Percentiles rank a stretch among this genome's conserved stretches.
These are phyloP conservation scores for Lithobius niger DNA, from an alignment of 1,140 invertebrate species.

Conservation along the genomic window DNA sequence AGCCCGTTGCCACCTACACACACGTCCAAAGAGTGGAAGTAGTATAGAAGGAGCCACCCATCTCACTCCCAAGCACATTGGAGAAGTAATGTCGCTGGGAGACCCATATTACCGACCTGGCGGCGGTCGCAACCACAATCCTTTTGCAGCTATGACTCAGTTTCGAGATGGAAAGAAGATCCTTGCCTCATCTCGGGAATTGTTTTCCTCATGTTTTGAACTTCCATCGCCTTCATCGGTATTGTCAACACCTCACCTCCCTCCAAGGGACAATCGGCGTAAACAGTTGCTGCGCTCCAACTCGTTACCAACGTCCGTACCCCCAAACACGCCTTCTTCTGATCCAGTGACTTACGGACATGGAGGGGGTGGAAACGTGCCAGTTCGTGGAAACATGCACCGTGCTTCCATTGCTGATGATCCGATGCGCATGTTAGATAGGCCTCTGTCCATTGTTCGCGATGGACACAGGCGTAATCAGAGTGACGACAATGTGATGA, in stretches of 20 bases:
- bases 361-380: constrained; percentile 1
- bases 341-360: no score
- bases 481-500: no score
- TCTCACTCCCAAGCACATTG: constrained; percentile 43
- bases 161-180: constrained; percentile 31
- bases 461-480: no score
- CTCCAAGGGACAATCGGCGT: no score
- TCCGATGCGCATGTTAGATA: no score
- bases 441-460: no score
- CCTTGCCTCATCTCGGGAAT: constrained; percentile 28
- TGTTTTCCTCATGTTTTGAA: constrained; percentile 62
- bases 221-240: constrained; percentile 40
- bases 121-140: constrained; percentile 38
- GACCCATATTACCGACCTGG: constrained; percentile 53
- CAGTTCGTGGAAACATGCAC: constrained; percentile 28
- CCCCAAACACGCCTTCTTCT: constrained; percentile 16
- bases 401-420: no score
- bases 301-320: constrained; percentile 10
- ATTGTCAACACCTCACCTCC: constrained; percentile 4
- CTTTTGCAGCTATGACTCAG: constrained; percentile 50
- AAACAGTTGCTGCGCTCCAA: constrained; percentile 10
- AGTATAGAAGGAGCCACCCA: not conserved
- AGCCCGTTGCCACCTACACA: constrained; percentile 50
- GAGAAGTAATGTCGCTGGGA: constrained; percentile 59
- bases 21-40: constrained; percentile 10